These are phyloP conservation scores for Lissocephala sabroskyi DNA, from an alignment of 2,888 invertebrate species.

Conservation along the genomic window DNA sequence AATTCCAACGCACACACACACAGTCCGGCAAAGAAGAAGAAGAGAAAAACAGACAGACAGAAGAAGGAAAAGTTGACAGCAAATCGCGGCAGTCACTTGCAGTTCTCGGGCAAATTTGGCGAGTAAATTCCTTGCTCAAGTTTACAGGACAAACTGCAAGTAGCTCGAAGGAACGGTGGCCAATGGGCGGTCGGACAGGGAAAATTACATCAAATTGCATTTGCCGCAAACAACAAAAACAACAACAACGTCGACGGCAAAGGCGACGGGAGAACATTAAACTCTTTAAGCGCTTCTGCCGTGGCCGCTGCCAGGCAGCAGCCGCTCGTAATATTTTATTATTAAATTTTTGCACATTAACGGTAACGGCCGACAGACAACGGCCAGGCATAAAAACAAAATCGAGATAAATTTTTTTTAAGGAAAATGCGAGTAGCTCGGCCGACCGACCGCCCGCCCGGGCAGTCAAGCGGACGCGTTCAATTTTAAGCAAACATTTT, in stretches of 20 bases:
- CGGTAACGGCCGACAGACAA: constrained; percentile 4
- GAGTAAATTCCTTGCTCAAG: constrained; percentile 37
- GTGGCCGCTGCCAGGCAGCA: constrained; percentile 11
- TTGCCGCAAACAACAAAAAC: constrained; percentile 13
- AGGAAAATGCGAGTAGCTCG: too few species aligned
- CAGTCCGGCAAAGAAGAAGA: constrained; percentile 33
- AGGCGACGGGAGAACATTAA: constrained; percentile 39
- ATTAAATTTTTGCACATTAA: constrained; percentile 62
- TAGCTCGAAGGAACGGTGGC: too few species aligned
- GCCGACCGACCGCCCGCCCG: constrained; percentile 5
- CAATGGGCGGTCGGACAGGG: too few species aligned
- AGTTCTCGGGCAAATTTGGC: constrained; percentile 41
- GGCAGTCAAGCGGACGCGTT: constrained; percentile 45
- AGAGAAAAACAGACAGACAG: constrained; percentile 14
- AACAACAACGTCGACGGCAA: constrained; percentile 14
- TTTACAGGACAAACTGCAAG: neutral
- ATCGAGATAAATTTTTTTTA: constrained; percentile 63
- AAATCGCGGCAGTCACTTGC: constrained; percentile 42
- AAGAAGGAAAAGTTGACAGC: constrained; percentile 1
- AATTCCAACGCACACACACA: constrained; percentile 56
- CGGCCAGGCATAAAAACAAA: constrained; percentile 40
- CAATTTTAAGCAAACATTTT: constrained; percentile 52
- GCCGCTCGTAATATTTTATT: constrained; percentile 55
- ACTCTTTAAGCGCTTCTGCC: constrained; percentile 41
- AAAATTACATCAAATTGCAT: constrained; percentile 27